Conservation (phyloP, 2,888 invertebrate genomes). For the Dexiosoma caninum region DNA sequence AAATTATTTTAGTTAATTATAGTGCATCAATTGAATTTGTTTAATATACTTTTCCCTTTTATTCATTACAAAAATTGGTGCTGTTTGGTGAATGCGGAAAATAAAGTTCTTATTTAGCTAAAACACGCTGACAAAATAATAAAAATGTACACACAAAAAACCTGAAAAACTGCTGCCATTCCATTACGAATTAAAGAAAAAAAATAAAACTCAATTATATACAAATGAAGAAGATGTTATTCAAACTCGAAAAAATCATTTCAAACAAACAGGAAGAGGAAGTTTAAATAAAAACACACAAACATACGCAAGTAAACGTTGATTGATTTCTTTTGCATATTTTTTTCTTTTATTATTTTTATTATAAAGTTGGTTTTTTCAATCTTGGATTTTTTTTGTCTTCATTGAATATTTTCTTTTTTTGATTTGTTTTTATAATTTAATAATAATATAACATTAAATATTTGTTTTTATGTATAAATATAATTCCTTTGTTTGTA, state of each 20-base stretch:
- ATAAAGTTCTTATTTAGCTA: background rate
- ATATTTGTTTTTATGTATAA: conserved; percentile 53
- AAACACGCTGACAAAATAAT: conserved; percentile 5
- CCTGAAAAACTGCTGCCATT: conserved; percentile 38
- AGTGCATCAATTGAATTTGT: conserved; percentile 24
- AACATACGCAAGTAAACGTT: conserved; percentile 69
- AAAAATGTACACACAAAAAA: background rate
- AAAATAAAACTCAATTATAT: background rate
- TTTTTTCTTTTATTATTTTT: conserved; percentile 46
- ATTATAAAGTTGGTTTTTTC: conserved; percentile 55
- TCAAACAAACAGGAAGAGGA: conserved; percentile 54
- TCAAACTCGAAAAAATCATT: conserved; percentile 25
- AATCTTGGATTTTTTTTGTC: conserved; percentile 57
- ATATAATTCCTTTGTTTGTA: conserved; percentile 51
- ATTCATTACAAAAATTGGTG: conserved; percentile 25
- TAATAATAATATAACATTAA: conserved; percentile 61
- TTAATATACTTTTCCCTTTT: background rate
- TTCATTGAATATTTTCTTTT: conserved; percentile 61
- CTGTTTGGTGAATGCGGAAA: conserved; percentile 39
- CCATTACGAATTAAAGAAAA: background rate
- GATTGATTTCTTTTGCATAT: conserved; percentile 43
- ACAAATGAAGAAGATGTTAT: background rate
- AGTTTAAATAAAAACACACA: conserved; percentile 65
- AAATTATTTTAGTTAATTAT: background rate
- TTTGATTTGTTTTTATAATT: conserved; percentile 28